Evolutionary conservation across 2,888 invertebrate genomes (phyloP), one percentile per base, ranked within the genome.

Genomic region (Epistrophe eligans): DNA sequence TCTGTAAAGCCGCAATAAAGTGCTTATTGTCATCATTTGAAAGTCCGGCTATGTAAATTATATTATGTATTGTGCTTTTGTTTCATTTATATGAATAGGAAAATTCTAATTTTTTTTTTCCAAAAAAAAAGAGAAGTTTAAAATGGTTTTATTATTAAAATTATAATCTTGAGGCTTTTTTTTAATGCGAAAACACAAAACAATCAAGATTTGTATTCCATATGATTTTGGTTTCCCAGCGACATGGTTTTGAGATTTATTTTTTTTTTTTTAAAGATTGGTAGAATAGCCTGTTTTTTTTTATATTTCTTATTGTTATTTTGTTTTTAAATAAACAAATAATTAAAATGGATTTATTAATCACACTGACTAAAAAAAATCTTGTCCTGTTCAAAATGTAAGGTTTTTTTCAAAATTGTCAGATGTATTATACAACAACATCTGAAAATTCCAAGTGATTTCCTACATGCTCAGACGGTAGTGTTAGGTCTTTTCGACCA

Each of bases 121-220:
- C 4, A 62, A n/a, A n/a, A n/a, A n/a, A n/a, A n/a, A n/a, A 62
- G 62, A 62, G 24, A 19, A 60, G 40, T 62, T 40, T 62, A 43
- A 62, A 62, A 62, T 62, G 24, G 40, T 43, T 62, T 62, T 62
- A 62, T 62, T 62, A 62, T 62, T 43, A 62, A 62, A 62, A 62
- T 62, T 62, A 40, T 15, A 43, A 43, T 43, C 40, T 43, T 19
- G 62, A 43, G 40, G 24, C 24, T 58, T 2, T 24, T 35, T 58
- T 58, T 10, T 58, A 35, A 35, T 35, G n/a, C 10, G 0, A 10
- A 1, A n/a, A 32, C 17, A 58, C 11, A 1, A 35, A 6, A 17
- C n/a, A 17, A 43, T 13, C 4, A 17, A 35, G 11, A 58, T 58
- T 58, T 58, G 1, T 10, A 35, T 35, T 35, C 35, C 17, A 48